Percentiles rank a stretch among this genome's conserved stretches.
Evolutionary conservation across 1,140 invertebrate species (phyloP).

Genomic region (Araneus ventricosus): DNA sequence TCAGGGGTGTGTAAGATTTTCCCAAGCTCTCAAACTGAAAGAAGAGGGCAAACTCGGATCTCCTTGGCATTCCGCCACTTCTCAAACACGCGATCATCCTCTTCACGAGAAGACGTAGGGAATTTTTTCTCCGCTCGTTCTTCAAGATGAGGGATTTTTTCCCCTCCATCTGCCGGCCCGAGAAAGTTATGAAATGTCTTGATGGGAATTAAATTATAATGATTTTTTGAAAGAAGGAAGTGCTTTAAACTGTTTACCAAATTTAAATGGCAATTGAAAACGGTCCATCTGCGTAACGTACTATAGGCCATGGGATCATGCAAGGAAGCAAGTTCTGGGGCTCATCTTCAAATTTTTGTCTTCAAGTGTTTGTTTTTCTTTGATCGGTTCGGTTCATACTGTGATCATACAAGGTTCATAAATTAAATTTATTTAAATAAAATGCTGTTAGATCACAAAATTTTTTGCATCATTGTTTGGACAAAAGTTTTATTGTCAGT

Average conservation of each 20-base stretch:
- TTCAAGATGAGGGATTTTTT: background rate
- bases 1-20: background rate
- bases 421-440: no score
- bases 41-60: background rate
- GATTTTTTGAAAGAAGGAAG: background rate
- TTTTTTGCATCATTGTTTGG: no score
- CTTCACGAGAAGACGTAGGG: background rate
- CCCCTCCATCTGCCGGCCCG: background rate
- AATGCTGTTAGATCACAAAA: no score
- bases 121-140: background rate
- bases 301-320: no score
- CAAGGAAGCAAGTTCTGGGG: no score
- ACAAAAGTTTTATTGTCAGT: no score
- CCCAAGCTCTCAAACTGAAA: background rate
- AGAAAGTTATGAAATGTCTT: background rate
- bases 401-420: no score
- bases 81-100: background rate
- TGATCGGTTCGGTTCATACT: no score
- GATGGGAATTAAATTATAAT: background rate
- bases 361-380: no score
- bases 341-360: no score
- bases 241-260: background rate
- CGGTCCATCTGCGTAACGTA: no score
- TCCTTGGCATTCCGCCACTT: conserved; percentile 11
- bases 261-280: background rate